These are phyloP conservation scores for Tinamus guttatus DNA, from an alignment of 2,113 vertebrate species.

Conservation along the genomic window DNA sequence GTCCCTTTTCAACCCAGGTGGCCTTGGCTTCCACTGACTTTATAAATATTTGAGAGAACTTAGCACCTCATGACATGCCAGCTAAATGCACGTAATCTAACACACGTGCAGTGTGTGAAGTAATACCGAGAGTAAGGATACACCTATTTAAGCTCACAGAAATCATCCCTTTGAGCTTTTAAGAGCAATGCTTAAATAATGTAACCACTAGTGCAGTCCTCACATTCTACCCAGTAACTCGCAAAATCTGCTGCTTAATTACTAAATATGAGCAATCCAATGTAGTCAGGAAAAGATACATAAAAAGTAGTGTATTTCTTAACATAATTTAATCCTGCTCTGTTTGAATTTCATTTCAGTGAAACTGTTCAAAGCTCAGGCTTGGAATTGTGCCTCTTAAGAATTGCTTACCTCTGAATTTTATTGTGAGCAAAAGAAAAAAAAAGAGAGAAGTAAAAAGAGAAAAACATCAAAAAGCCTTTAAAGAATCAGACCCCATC, in stretches of 20 bases:
- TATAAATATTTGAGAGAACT: neutral
- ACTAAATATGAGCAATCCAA: neutral
- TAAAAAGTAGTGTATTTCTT: neutral
- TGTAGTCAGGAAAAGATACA: neutral
- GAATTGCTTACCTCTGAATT: neutral
- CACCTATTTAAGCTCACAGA: neutral
- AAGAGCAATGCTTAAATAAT: neutral
- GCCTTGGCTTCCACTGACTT: neutral
- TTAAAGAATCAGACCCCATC: neutral
- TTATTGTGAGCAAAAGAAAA: neutral
- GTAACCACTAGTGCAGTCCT: neutral
- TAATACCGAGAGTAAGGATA: slow-evolving; percentile 5
- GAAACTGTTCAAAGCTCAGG: slow-evolving; percentile 1
- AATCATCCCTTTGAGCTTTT: neutral
- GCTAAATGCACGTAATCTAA: neutral
- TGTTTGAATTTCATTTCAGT: neutral
- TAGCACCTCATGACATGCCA: neutral
- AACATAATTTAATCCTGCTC: neutral
- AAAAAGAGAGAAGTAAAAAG: too few relatives aligned
- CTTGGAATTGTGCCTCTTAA: neutral
- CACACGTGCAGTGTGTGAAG: neutral
- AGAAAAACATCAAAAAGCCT: neutral
- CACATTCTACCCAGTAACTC: neutral
- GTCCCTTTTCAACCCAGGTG: neutral
- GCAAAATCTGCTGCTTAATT: slow-evolving; percentile 18